phyloP scores from a whole-genome alignment of 2,888 invertebrate species.

The Phengaris arion region DNA sequence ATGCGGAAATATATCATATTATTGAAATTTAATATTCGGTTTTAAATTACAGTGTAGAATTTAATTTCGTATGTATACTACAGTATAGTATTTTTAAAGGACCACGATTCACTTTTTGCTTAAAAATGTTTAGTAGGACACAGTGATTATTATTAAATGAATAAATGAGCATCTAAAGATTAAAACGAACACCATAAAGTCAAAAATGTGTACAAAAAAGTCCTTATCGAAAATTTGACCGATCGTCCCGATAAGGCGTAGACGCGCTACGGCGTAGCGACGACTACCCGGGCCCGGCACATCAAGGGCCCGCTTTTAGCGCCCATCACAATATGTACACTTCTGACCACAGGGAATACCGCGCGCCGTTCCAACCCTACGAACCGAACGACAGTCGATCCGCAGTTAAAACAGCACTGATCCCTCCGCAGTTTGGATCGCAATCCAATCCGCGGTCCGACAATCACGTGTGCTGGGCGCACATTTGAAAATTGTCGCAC shows the following conservation, averaged over 20 bases:
- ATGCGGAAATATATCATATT: background rate
- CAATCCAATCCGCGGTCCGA: too few species aligned
- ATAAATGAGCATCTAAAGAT: background rate
- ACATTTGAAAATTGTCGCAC: too few species aligned
- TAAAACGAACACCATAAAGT: background rate
- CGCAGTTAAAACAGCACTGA: too few species aligned
- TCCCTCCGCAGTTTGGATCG: too few species aligned
- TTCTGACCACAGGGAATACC: too few species aligned
- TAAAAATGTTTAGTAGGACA: background rate
- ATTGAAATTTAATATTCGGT: background rate
- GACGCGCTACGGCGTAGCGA: background rate
- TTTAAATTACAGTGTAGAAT: background rate
- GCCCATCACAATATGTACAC: too few species aligned
- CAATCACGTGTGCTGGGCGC: too few species aligned
- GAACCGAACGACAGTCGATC: too few species aligned
- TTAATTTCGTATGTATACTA: background rate
- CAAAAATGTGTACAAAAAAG: background rate
- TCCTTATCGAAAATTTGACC: background rate
- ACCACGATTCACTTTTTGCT: background rate
- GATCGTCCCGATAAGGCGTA: background rate
- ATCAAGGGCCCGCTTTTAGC: background rate
- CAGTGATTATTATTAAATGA: background rate
- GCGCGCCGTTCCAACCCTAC: too few species aligned
- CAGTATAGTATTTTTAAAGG: background rate
- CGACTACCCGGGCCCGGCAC: background rate